Percentiles rank a stretch among this genome's conserved stretches.
phyloP scores from a whole-genome alignment of 2,888 invertebrate genomes.

The Neoitamus cyanurus region DNA sequence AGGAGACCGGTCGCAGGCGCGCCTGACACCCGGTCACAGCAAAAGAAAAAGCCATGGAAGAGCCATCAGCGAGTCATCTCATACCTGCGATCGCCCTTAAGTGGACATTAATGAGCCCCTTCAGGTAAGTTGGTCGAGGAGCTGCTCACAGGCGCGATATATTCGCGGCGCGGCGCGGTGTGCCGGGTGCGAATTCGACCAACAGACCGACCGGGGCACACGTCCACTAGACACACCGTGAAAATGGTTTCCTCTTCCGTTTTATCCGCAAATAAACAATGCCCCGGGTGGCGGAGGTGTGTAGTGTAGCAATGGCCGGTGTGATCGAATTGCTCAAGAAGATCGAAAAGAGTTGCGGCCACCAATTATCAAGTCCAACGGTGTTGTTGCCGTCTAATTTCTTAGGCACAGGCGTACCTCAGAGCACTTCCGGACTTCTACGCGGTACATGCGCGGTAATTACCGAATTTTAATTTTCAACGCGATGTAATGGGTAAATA shows the following conservation, averaged over 20 bases:
- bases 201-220: constrained; percentile 37
- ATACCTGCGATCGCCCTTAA: constrained; percentile 37
- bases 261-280: constrained; percentile 42
- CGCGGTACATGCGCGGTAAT: background rate
- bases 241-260: constrained; percentile 51
- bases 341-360: background rate
- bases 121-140: background rate
- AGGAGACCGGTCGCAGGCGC: background rate
- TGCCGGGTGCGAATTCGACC: constrained; percentile 41
- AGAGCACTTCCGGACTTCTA: background rate
- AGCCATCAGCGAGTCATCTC: constrained; percentile 39
- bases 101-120: constrained; percentile 42
- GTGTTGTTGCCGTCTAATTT: constrained; percentile 35
- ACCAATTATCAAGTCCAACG: constrained; percentile 18
- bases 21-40: background rate
- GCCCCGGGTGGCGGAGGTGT: background rate
- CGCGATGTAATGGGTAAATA: background rate
- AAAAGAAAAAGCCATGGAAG: background rate
- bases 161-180: background rate
- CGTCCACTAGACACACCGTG: constrained; percentile 38
- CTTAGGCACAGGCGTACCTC: constrained; percentile 18
- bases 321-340: constrained; percentile 12
- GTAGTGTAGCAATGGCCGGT: background rate
- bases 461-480: constrained; percentile 18
- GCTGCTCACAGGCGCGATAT: background rate